Percentiles rank a stretch among this genome's conserved stretches.
Conservation (phyloP, 2,888 invertebrate genomes). For the Yponomeuta cagnagella region DNA sequence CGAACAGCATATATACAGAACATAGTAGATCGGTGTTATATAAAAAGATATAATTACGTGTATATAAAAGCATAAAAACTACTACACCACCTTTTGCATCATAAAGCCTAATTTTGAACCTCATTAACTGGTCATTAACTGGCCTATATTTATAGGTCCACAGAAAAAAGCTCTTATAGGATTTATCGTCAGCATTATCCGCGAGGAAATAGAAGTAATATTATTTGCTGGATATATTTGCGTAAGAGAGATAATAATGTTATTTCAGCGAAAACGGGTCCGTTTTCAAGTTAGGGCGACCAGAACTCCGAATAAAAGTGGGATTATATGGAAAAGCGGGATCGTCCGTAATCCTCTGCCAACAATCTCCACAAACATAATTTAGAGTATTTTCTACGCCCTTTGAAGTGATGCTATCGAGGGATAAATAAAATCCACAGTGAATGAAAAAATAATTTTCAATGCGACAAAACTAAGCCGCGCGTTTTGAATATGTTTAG, state of each 20-base stretch:
- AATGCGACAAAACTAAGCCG: background rate
- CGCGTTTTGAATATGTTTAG: no score
- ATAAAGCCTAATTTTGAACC: no score
- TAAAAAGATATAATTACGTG: no score
- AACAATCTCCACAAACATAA: constrained; percentile 30
- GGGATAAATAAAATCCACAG: background rate
- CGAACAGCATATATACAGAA: no score
- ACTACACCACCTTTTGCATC: no score
- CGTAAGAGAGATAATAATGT: background rate
- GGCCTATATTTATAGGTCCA: no score
- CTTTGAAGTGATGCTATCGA: constrained; percentile 19
- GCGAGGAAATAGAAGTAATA: background rate
- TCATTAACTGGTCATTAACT: no score
- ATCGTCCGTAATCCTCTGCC: constrained; percentile 31
- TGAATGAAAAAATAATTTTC: background rate
- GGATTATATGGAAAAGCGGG: constrained; percentile 26
- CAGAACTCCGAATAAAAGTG: constrained; percentile 19
- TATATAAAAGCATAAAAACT: no score
- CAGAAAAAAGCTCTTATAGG: no score
- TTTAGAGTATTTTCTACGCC: constrained; percentile 27
- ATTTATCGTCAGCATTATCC: background rate
- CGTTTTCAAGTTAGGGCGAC: background rate
- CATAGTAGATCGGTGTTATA: no score
- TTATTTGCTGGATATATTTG: background rate
- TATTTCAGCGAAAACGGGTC: background rate